These are phyloP conservation scores for Lophotis ruficrista DNA, from an alignment of 2,113 vertebrate species.

Conservation along the genomic window DNA sequence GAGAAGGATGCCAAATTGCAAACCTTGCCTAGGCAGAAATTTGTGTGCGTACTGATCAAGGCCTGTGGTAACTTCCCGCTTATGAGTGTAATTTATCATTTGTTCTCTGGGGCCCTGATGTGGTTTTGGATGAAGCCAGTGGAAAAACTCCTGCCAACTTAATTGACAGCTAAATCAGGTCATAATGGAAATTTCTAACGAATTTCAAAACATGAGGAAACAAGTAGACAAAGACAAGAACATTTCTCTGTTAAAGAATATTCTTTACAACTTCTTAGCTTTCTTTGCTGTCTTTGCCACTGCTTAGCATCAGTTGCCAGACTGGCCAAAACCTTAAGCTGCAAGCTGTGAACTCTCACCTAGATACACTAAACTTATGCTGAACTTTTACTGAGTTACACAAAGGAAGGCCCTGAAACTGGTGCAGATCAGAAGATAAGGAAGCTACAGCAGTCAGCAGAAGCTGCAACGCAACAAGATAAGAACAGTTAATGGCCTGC, in stretches of 20 bases:
- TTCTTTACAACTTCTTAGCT: no score
- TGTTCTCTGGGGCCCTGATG: background rate
- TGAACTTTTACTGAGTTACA: no score
- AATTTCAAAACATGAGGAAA: background rate
- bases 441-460: no score
- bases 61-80: background rate
- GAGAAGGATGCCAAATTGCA: background rate
- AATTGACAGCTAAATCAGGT: background rate
- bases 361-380: no score
- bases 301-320: no score
- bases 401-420: no score
- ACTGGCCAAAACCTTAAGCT: no score
- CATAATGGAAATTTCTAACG: background rate
- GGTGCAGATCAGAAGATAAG: no score
- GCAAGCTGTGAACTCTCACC: no score
- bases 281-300: no score
- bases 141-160: constrained; percentile 1
- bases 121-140: background rate
- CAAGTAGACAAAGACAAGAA: background rate
- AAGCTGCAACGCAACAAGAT: no score
- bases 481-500: no score
- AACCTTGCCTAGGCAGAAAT: background rate
- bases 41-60: background rate
- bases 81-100: background rate
- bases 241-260: background rate